A percentile compares a stretch with the other conserved stretches of the same genome.
These are phyloP conservation scores for Danio aesculapii DNA, from an alignment of 2,797 vertebrate species.

Conservation along the genomic window DNA sequence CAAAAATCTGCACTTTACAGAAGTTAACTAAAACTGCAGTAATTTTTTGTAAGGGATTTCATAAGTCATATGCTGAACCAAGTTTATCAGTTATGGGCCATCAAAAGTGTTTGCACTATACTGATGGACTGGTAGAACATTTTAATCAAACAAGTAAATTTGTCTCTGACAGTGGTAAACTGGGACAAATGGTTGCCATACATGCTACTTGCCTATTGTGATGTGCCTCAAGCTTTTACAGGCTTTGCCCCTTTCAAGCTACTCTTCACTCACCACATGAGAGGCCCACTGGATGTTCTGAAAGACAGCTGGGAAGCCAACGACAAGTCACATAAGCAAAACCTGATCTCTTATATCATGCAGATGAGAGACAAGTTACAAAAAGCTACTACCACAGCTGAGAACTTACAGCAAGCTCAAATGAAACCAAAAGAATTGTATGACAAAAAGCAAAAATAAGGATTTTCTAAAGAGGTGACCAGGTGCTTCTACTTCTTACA, in stretches of 20 bases:
- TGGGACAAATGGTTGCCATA: too few species aligned
- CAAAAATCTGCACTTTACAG: too few species aligned
- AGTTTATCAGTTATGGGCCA: neutral
- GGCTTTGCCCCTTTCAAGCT: neutral
- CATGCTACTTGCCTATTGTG: too few species aligned
- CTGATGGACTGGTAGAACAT: too few species aligned
- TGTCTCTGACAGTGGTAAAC: too few species aligned
- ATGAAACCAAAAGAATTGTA: neutral
- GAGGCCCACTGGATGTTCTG: neutral
- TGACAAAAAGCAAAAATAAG: neutral
- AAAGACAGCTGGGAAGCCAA: neutral
- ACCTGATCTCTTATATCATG: neutral
- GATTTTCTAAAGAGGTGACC: neutral
- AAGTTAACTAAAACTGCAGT: too few species aligned
- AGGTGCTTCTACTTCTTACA: neutral
- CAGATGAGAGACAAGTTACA: neutral
- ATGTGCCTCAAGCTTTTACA: neutral
- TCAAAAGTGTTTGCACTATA: neutral
- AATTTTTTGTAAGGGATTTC: too few species aligned
- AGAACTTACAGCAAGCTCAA: neutral
- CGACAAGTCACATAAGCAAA: neutral
- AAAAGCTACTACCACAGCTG: neutral
- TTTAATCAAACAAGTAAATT: neutral
- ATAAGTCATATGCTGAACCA: conserved; percentile 4
- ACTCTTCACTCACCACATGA: neutral